A percentile compares a stretch with the other conserved stretches of the same genome.
These are phyloP conservation scores for Muntiacus muntjak DNA, from an alignment of 2,113 vertebrate genomes.

Conservation along the genomic window DNA sequence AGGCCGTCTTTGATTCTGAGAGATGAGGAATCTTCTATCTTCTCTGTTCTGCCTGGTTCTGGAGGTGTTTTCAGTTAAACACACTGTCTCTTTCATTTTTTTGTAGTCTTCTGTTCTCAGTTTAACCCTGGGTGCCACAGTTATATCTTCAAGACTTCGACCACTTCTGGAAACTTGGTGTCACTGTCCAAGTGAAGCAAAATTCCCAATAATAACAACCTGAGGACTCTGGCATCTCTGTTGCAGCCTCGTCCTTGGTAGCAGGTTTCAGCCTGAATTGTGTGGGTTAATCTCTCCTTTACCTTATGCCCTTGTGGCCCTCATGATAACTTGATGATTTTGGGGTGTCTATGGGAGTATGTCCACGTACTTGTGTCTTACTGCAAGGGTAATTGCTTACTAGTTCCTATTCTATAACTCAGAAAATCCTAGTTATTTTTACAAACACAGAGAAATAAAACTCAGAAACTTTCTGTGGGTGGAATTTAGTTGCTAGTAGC, in stretches of 20 bases:
- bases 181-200: neutral
- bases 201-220: neutral
- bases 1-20: slow-evolving; percentile 49
- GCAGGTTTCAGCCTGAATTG: neutral
- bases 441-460: neutral
- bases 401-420: neutral
- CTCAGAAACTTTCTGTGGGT: neutral
- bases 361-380: neutral
- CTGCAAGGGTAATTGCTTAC: neutral
- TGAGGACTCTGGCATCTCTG: no score
- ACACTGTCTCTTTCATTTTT: neutral
- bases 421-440: neutral
- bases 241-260: neutral
- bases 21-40: slow-evolving; percentile 56
- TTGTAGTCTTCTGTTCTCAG: neutral
- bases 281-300: neutral
- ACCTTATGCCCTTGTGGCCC: neutral
- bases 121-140: neutral
- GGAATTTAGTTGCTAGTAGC: neutral
- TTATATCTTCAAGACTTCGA: neutral
- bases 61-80: neutral
- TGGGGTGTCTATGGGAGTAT: neutral
- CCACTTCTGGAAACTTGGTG: neutral
- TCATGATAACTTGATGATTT: neutral
- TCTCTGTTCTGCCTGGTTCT: neutral